Base-by-base conservation (phyloP, 2,113 vertebrate species). In the Kryptolebias marmoratus region DNA sequence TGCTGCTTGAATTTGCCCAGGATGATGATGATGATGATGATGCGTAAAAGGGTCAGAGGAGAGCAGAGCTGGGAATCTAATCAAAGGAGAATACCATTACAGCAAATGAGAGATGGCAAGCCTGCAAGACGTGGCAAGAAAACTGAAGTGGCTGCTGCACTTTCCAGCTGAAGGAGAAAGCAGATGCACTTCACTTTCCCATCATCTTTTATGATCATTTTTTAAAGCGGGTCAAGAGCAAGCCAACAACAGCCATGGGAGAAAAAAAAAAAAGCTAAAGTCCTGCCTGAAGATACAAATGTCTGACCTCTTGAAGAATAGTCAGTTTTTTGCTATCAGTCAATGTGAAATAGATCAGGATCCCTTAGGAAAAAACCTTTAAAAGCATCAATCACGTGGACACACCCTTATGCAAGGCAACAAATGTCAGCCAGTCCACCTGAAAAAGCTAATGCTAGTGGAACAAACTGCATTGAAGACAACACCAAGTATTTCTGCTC, bases 1-100 rank as follows among this genome's bases (percentile, higher is more conserved):
- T 67, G 73, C 79, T 71, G 63, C 64, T 68, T 79, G 77, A 75
- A 62, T 73, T 72, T 70, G 62, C 39, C 54, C 53, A 71, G 68
- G 74, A 73, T 73, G 68, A 83, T 22, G 22, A 22, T 22, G 22
- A 22, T 22, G 22, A 22, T 22, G 22, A 22, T 82, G 77, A 58
- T 84, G 71, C 72, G 67, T 87, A 74, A 83, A 84, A 86, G 81
- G 72, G 73, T 81, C 81, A 76, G 73, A 73, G 73, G 36, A 77
- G 68, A 81, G 63, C 64, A 52, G 63, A 79, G 79, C 77, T 77
- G 75, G 78, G 57, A 87, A 89, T 88, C 87, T 79, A 87, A 91
- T 89, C 87, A 87, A 81, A 84, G 77, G 70, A 87, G 79, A 84
- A 87, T 73, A 84, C 82, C 84, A 89, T 90, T 86, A 84, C 71